Base-by-base conservation (phyloP, 2,113 vertebrate species). In the Dendropsophus ebraccatus region DNA sequence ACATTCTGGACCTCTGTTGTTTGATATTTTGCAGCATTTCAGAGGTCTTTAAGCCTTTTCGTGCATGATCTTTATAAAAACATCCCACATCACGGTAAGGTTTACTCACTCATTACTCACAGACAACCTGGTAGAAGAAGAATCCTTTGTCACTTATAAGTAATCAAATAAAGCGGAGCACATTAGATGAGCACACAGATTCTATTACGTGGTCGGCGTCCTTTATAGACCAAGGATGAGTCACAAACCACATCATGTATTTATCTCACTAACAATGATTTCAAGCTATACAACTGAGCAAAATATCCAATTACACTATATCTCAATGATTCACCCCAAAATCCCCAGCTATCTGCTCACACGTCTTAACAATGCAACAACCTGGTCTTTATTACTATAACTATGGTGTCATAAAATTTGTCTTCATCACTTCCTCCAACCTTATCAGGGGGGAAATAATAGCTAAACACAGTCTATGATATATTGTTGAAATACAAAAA, bases 211-310 rank as follows among this genome's bases (percentile, higher is more conserved):
- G 7, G 25, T 16, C 17, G 32, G 8, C 13, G 21, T 41, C 80
- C 50, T 70, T 82, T 52, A 50, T 70, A 50, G 80, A 70, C 41
- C 41, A 62, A 50, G 23, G 17, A 82, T 69, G 80, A 82, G 80
- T 82, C 80, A 70, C 25, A 69, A 45, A 50, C 41, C 50, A 37
- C 77, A 70, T 70, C 2, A 35, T 69, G 21, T 35, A 69, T 82
- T 82, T 82, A 70, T 82, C 47, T 47, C 58, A 69, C 25, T 50
- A 80, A 62, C 77, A 41, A 80, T 45, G 30, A 60, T 60, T 14
- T 60, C 2, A 80, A 82, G 80, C 10, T 30, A 35, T 16, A 82
- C 28, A 82, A 82, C 62, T 8, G 30, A 32, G 25, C 25, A 82
- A 16, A 81, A 25, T 28, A 9, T 50, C 5, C n/a, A 16, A 80